Base-by-base conservation (phyloP, 2,888 invertebrate species). In the Xestobium rufovillosum region DNA sequence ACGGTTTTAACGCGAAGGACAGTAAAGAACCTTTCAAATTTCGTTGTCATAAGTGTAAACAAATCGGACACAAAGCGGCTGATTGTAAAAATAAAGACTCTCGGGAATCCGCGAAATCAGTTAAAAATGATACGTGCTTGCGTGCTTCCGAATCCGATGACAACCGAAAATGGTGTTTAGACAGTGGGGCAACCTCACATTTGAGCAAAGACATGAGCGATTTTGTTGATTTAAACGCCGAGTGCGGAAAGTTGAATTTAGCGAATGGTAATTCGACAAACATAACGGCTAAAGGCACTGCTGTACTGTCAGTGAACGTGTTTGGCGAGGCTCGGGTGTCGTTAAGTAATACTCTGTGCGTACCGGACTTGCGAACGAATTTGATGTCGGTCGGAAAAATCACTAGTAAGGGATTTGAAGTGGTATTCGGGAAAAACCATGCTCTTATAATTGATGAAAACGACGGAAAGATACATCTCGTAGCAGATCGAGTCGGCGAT, bases 341-440 rank as follows among this genome's bases (percentile, higher is more conserved):
- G n/a, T n/a, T n/a, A n/a, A n/a, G n/a, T n/a, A n/a, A n/a, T n/a
- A n/a, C n/a, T n/a, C 16, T 43, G 13, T 38, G 32, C 11, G 44
- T 40, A 3, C 38, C 44, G 3, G 14, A 39, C 4, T 12, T 45
- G 17, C 14, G 30, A 14, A 34, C 38, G 8, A 45, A 47, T 17
- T 23, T 47, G 2, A 14, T 45, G 3, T 46, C 46, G 8, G 42
- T 46, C 6, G 19, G 42, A 1, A 46, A 45, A 36, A 46, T 46
- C 4, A 40, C 42, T 6, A 40, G 45, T 25, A 29, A 31, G 9
- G 42, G 40, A 4, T 26, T 27, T 12, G 15, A 19, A 8, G 42
- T 45, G 2, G 12, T 14, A 3, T 46, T 42, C 14, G 26, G 11
- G 4, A 25, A 38, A 28, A 29, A 45, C 11, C 8, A 19, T 4